Conservation (phyloP, 2,797 vertebrate species). For the Tiaroga cobitis region DNA sequence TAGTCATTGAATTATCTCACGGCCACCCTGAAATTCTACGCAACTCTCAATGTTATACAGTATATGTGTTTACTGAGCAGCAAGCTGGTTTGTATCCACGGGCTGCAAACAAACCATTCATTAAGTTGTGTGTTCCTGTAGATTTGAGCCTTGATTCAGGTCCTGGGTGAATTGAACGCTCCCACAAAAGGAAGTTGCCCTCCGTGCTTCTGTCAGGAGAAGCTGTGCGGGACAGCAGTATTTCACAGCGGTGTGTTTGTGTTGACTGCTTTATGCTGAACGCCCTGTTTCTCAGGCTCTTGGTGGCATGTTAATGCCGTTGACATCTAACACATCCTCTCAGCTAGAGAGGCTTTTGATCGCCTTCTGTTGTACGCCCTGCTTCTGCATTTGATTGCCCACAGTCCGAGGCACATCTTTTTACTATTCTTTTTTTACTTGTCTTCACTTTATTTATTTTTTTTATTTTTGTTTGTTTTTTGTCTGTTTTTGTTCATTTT, state of each 20-base stretch:
- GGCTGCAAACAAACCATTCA: slow-evolving; percentile 36
- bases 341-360: neutral
- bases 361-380: neutral
- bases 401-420: neutral
- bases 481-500: no score
- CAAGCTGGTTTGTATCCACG: slow-evolving; percentile 10
- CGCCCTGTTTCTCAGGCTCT: neutral
- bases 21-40: neutral
- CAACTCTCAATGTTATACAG: slow-evolving; percentile 5
- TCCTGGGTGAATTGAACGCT: neutral
- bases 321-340: neutral
- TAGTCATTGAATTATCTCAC: neutral
- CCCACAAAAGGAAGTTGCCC: slow-evolving; percentile 27
- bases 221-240: slow-evolving; percentile 1
- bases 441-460: neutral
- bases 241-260: slow-evolving; percentile 11
- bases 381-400: neutral
- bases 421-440: neutral
- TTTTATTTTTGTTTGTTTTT: neutral
- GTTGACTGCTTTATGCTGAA: slow-evolving; percentile 11
- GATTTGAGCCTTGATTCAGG: neutral
- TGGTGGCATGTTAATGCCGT: neutral
- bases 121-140: slow-evolving; percentile 12
- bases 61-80: slow-evolving; percentile 18
- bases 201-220: neutral